Percentiles rank a stretch among this genome's conserved stretches.
These are phyloP conservation scores for Cyclophora punctaria DNA, from an alignment of 2,888 invertebrate genomes.

Conservation along the genomic window DNA sequence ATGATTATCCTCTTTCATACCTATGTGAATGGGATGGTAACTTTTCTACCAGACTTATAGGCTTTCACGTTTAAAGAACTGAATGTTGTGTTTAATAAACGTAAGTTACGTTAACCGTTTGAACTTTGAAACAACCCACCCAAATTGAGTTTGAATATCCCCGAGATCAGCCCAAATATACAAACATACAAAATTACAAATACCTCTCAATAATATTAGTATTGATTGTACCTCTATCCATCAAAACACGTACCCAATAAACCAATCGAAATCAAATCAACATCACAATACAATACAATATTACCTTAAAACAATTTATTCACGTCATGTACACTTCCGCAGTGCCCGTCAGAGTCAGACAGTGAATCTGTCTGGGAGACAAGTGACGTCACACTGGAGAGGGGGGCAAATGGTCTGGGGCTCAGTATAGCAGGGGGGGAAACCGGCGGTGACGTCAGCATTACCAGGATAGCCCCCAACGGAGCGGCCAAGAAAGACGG, in stretches of 20 bases:
- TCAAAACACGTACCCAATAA: not conserved
- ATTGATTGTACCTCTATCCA: too few species aligned
- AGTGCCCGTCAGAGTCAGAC: slow-evolving; percentile 56
- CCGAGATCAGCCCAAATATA: too few species aligned
- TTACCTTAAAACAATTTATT: slow-evolving; percentile 2
- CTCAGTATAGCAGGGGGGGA: slow-evolving; percentile 99
- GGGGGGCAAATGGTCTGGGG: slow-evolving; percentile 92
- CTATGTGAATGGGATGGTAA: too few species aligned
- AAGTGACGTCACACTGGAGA: slow-evolving; percentile 92
- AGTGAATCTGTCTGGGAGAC: slow-evolving; percentile 91
- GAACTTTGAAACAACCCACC: too few species aligned
- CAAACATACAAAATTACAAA: too few species aligned
- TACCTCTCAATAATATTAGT: too few species aligned
- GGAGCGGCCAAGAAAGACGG: slow-evolving; percentile 93
- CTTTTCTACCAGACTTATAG: too few species aligned
- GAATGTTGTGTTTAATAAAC: too few species aligned
- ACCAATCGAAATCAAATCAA: not conserved
- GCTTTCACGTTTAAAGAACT: too few species aligned
- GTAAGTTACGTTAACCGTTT: too few species aligned
- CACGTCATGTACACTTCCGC: slow-evolving; percentile 14
- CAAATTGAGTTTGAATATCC: too few species aligned
- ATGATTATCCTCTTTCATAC: too few species aligned
- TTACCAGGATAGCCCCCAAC: slow-evolving; percentile 95
- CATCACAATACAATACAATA: not conserved
- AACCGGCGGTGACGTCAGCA: slow-evolving; percentile 95